Base-by-base conservation (phyloP, 2,888 invertebrate species). In the Cataglyphis altisquamis region DNA sequence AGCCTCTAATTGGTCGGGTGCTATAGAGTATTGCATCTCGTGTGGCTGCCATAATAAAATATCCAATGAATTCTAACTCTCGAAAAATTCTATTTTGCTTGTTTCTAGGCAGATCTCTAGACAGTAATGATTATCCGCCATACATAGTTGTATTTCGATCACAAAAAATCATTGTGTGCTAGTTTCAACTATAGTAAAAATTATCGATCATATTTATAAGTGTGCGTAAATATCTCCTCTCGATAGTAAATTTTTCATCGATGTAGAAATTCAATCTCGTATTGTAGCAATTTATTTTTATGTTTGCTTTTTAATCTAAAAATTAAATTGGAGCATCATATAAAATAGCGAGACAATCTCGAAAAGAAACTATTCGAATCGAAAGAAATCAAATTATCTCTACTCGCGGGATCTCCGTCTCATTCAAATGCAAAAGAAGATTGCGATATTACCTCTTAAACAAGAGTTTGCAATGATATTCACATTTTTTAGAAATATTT, bases 311-410 rank as follows among this genome's bases (percentile, higher is more conserved):
- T 57, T 60, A 60, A 80, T n/a, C 41, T 60, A 60, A 80, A 73
- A 10, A 57, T 78, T 41, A 70, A 55, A 70, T 57, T 21, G 25
- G 18, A 77, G 10, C 32, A 41, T 68, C 55, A 29, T 25, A 41
- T 52, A 72, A 72, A 57, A 72, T 78, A 78, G n/a, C 21, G 41
- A 41, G n/a, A 10, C 72, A 72, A 72, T 57, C 73, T 70, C 32
- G 18, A n/a, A 41, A 57, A 72, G 18, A 29, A 5, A 25, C 25
- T 29, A 29, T 41, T 68, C 15, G 4, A 68, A 70, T 66, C 18
- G n/a, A 36, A 77, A 70, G 36, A 68, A 29, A 67, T 52, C 9
- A n/a, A 67, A 55, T 57, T 78, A 41, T 77, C 15, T 29, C 9
- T 62, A 25, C 5, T 67, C 9, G 5, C 9, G 6, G 5, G 29